phyloP scores from a whole-genome alignment of 1,140 invertebrate genomes.

The Sarcophaga peregrina region DNA sequence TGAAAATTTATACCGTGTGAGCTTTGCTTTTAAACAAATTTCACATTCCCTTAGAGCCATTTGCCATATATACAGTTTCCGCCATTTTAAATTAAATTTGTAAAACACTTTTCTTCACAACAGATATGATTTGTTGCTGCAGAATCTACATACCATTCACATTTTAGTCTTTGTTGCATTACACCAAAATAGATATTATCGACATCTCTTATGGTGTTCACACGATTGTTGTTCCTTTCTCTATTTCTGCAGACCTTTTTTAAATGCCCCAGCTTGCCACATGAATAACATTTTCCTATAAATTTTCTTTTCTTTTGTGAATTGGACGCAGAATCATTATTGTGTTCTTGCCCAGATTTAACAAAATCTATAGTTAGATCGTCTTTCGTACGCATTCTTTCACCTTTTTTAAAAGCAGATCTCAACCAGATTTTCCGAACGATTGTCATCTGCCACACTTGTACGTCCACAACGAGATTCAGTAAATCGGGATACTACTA shows the following conservation, averaged over 20 bases:
- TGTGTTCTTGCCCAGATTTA: background rate
- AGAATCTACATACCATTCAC: constrained; percentile 29
- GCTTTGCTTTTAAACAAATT: too few relatives aligned
- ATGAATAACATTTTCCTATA: constrained; percentile 2
- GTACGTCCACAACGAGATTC: too few relatives aligned
- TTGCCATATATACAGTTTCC: constrained; percentile 13
- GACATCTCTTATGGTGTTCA: background rate
- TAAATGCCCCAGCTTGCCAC: constrained; percentile 32
- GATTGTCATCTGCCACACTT: too few relatives aligned
- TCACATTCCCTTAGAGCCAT: constrained; percentile 9
- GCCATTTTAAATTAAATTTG: background rate
- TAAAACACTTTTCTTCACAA: constrained; percentile 6
- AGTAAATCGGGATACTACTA: too few relatives aligned
- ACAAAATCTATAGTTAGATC: constrained; percentile 51
- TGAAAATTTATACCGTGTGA: too few relatives aligned
- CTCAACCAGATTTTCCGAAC: too few relatives aligned
- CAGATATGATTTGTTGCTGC: constrained; percentile 19
- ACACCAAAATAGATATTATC: constrained; percentile 26
- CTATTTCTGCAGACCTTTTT: constrained; percentile 9
- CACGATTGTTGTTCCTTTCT: background rate
- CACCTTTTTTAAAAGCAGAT: too few relatives aligned
- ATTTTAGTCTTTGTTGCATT: background rate
- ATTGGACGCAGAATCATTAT: constrained; percentile 3
- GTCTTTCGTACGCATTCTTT: constrained; percentile 48
- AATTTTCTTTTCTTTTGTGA: constrained; percentile 21